phyloP scores from a whole-genome alignment of 2,888 invertebrate genomes.

The Agrotis ipsilon region DNA sequence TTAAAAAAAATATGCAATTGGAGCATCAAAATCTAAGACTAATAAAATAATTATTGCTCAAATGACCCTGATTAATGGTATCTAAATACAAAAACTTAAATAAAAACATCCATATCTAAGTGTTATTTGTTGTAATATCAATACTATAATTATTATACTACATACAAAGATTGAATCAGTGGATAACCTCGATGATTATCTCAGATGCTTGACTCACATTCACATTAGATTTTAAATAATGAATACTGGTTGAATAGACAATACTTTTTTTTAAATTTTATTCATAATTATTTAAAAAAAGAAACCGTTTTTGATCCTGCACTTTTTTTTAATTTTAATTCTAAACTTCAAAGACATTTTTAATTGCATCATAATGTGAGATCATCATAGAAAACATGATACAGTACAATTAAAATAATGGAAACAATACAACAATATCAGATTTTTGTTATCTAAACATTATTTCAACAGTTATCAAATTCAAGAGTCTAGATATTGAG shows the following conservation, averaged over 20 bases:
- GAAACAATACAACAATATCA: constrained; percentile 11
- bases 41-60: too few species aligned
- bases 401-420: neutral
- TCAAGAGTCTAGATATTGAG: neutral
- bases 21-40: too few species aligned
- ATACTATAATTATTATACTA: neutral
- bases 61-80: too few species aligned
- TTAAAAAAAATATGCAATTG: too few species aligned
- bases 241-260: neutral
- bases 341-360: neutral
- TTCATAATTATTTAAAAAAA: too few species aligned
- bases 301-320: too few species aligned
- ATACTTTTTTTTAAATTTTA: too few species aligned
- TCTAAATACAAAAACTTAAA: too few species aligned
- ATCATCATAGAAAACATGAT: constrained; percentile 11
- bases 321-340: too few species aligned
- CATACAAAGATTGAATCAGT: constrained; percentile 4
- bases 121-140: neutral
- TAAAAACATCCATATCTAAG: neutral
- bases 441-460: neutral
- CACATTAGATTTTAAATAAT: neutral
- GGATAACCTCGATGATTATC: constrained; percentile 16
- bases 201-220: constrained; percentile 6
- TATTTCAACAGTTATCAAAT: neutral
- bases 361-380: constrained; percentile 29